A percentile compares a stretch with the other conserved stretches of the same genome.
These are phyloP conservation scores for sheep (Ovis aries) DNA, from an alignment of 2,113 vertebrate genomes.

Conservation along the genomic window ARS-UI_Ramb_v3.0 NC_056054.1:92466001-92466500, in stretches of 20 bases:
- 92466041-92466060: background rate
- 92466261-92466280: background rate
- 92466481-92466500: slow-evolving; percentile 4
- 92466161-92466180: background rate
- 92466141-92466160: background rate
- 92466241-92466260: background rate
- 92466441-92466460: background rate
- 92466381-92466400: background rate
- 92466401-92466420: background rate
- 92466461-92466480: background rate
- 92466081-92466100: background rate
- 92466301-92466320: background rate
- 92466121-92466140: background rate
- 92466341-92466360: background rate
- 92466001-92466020: background rate
- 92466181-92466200: background rate
- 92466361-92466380: background rate
- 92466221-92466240: background rate
- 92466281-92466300: background rate
- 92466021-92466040: background rate
- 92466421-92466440: background rate
- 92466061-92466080: background rate
- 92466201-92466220: background rate
- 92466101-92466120: background rate
- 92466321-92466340: background rate